Percentiles rank a stretch among this genome's conserved stretches.
These are phyloP conservation scores for Cheirogaleus major DNA, from an alignment of 2,797 vertebrate genomes.

Conservation along the genomic window DNA sequence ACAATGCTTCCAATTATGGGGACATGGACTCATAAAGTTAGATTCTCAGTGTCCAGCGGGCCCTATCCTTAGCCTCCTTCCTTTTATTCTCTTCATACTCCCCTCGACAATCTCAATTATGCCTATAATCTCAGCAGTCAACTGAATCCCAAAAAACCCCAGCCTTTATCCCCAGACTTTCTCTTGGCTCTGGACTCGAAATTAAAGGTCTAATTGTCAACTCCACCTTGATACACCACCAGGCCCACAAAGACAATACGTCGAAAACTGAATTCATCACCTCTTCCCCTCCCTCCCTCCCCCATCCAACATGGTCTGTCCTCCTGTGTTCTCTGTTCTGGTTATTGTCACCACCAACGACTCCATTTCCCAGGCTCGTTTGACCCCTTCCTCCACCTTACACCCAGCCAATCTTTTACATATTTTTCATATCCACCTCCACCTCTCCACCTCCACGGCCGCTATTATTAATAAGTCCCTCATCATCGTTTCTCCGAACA, in stretches of 20 bases:
- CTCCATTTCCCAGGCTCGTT: background rate
- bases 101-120: background rate
- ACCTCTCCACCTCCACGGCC: accelerated
- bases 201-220: background rate
- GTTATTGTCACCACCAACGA: background rate
- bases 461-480: background rate
- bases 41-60: background rate
- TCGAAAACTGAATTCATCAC: background rate
- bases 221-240: background rate
- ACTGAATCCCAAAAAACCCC: too few relatives aligned
- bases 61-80: background rate
- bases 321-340: background rate
- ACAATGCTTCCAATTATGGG: background rate
- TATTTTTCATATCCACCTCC: background rate
- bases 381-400: background rate
- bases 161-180: background rate
- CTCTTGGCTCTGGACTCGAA: too few relatives aligned
- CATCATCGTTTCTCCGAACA: background rate
- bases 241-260: background rate
- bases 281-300: background rate
- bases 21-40: background rate
- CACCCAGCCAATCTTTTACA: too few relatives aligned
- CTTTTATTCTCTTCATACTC: background rate
- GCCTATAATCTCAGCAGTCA: background rate
- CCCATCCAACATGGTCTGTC: too few relatives aligned